phyloP scores from a whole-genome alignment of 2,888 invertebrate genomes.

The Hydropsyche betteni region DNA sequence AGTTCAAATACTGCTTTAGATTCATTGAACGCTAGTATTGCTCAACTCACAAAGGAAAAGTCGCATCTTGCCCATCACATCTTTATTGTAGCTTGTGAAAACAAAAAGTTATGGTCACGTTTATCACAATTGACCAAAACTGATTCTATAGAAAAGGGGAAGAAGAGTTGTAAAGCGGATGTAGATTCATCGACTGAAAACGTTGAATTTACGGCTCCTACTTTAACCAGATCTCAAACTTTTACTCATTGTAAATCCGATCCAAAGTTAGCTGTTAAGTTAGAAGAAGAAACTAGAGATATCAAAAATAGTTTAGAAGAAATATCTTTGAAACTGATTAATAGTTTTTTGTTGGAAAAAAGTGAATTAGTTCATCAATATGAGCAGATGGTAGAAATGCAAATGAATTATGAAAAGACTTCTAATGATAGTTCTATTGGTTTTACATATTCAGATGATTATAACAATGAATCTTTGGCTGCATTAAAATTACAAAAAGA shows the following conservation, averaged over 20 bases:
- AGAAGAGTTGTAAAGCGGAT: constrained; percentile 52
- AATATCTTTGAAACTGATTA: constrained; percentile 76
- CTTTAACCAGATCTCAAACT: constrained; percentile 69
- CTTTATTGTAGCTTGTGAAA: constrained; percentile 83
- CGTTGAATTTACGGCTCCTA: constrained; percentile 54
- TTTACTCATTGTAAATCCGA: constrained; percentile 75
- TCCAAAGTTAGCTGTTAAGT: constrained; percentile 64
- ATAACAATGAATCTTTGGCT: constrained; percentile 69
- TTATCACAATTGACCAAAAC: constrained; percentile 71
- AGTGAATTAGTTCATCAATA: constrained; percentile 74
- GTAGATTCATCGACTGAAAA: constrained; percentile 58
- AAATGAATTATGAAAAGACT: constrained; percentile 63
- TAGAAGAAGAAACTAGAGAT: constrained; percentile 66
- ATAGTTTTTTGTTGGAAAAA: constrained; percentile 75
- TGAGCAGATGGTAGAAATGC: constrained; percentile 73
- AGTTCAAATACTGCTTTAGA: constrained; percentile 60
- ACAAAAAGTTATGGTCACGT: constrained; percentile 81
- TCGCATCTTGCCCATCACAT: constrained; percentile 79
- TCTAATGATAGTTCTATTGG: constrained; percentile 71
- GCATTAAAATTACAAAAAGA: constrained; percentile 74
- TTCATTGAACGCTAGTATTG: constrained; percentile 70
- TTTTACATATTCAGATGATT: constrained; percentile 70
- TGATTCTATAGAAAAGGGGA: constrained; percentile 58
- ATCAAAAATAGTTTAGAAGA: constrained; percentile 77
- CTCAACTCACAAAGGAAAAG: constrained; percentile 78